These are phyloP conservation scores for Paracanthobrama guichenoti DNA, from an alignment of 2,113 vertebrate species.

Conservation along the genomic window DNA sequence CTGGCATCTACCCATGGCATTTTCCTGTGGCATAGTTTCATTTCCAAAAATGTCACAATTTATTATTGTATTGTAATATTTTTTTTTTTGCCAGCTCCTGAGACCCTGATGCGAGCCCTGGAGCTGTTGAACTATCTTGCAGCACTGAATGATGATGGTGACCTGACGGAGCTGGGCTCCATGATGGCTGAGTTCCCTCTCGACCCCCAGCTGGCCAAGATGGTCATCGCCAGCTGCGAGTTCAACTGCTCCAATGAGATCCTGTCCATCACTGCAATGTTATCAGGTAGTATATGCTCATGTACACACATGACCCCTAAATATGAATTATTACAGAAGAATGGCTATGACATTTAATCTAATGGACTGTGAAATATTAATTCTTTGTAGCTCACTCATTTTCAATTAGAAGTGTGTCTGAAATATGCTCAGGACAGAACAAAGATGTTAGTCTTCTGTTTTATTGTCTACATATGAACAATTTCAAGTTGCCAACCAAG, in stretches of 20 bases:
- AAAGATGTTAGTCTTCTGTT: not conserved
- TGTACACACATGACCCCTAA: not conserved
- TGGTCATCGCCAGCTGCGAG: constrained; percentile 98
- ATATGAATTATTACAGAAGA: not conserved
- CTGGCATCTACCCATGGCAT: no score
- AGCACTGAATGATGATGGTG: constrained; percentile 94
- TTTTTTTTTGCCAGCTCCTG: constrained; percentile 81
- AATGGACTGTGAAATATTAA: not conserved
- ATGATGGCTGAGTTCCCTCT: constrained; percentile 98
- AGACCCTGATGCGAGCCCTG: constrained; percentile 96
- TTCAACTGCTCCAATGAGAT: constrained; percentile 99
- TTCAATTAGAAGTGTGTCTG: not conserved
- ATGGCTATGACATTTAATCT: not conserved
- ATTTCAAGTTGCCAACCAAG: not conserved
- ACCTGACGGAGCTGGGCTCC: constrained; percentile 94
- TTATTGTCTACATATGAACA: not conserved
- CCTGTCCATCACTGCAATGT: constrained; percentile 98
- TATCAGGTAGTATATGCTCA: constrained; percentile 93
- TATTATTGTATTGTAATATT: no score
- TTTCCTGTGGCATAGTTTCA: no score
- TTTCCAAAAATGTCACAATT: no score
- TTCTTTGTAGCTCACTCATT: constrained; percentile 14
- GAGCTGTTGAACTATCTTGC: constrained; percentile 96
- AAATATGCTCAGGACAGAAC: not conserved
- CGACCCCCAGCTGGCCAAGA: constrained; percentile 97